Conservation (phyloP, 2,113 vertebrate genomes). For the Montifringilla adamsi region DNA sequence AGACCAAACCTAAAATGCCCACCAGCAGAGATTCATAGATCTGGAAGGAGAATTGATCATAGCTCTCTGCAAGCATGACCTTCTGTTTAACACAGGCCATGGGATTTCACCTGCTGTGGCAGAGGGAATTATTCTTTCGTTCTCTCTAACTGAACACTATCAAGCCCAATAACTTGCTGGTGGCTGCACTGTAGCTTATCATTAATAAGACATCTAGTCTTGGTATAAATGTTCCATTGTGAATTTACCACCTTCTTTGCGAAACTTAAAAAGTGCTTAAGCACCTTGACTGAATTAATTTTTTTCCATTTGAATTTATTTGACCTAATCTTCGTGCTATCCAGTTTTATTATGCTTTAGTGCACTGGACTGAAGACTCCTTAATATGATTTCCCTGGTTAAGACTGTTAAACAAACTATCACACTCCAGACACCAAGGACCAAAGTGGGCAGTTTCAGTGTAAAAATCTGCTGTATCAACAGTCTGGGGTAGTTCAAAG, state of each 20-base stretch:
- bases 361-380: not conserved
- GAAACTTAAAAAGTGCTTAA: not conserved
- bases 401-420: not conserved
- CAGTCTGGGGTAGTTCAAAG: not conserved
- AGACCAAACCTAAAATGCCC: not conserved
- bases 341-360: not conserved
- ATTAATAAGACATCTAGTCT: not conserved
- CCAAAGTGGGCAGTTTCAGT: not conserved
- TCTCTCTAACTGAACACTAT: not conserved
- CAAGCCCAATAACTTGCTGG: constrained; percentile 8
- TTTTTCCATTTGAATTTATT: constrained; percentile 31
- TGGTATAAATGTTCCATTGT: not conserved
- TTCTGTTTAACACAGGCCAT: constrained; percentile 22
- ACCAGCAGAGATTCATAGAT: not conserved
- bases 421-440: not conserved
- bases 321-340: not conserved
- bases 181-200: not conserved
- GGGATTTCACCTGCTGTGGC: not conserved
- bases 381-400: not conserved
- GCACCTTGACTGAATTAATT: constrained; percentile 12
- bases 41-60: not conserved
- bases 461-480: not conserved
- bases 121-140: constrained; percentile 11
- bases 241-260: constrained; percentile 11
- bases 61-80: not conserved